These are phyloP conservation scores for Anthonomus grandis DNA, from an alignment of 1,140 invertebrate species.

Conservation along the genomic window DNA sequence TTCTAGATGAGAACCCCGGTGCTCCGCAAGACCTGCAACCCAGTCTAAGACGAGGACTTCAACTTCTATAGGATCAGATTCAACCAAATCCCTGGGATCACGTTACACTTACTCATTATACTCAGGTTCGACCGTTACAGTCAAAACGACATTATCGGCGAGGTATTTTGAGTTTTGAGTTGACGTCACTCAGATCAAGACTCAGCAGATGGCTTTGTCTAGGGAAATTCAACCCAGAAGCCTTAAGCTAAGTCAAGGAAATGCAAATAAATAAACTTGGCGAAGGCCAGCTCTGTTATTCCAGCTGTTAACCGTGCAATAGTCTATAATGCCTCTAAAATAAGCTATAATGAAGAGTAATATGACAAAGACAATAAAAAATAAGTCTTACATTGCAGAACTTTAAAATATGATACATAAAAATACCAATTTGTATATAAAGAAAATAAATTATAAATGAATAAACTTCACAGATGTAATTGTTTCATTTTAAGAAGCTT, in stretches of 20 bases:
- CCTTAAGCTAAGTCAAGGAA: slow-evolving; percentile 76
- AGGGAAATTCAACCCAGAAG: slow-evolving; percentile 83
- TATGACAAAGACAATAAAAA: no score
- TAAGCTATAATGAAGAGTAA: no score
- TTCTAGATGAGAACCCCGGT: slow-evolving; percentile 79
- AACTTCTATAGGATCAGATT: slow-evolving; percentile 90
- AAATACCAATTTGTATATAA: no score
- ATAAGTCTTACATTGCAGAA: no score
- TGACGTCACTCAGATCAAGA: slow-evolving; percentile 74
- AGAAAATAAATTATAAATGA: no score
- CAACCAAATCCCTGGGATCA: slow-evolving; percentile 79
- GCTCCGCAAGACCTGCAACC: slow-evolving; percentile 85
- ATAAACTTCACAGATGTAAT: no score
- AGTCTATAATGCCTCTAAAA: no score
- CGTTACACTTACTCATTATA: slow-evolving; percentile 90
- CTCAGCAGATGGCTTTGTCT: slow-evolving; percentile 71
- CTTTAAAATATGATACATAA: no score
- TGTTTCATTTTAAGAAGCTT: no score
- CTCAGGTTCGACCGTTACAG: slow-evolving; percentile 97
- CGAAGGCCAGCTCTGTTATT: no score
- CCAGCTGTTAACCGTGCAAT: no score
- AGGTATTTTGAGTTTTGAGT: slow-evolving; percentile 83
- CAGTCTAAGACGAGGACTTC: slow-evolving; percentile 94
- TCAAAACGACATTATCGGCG: slow-evolving; percentile 94
- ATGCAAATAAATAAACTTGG: no score